phyloP scores from a whole-genome alignment of 2,888 invertebrate genomes.

The Mythimna impura region DNA sequence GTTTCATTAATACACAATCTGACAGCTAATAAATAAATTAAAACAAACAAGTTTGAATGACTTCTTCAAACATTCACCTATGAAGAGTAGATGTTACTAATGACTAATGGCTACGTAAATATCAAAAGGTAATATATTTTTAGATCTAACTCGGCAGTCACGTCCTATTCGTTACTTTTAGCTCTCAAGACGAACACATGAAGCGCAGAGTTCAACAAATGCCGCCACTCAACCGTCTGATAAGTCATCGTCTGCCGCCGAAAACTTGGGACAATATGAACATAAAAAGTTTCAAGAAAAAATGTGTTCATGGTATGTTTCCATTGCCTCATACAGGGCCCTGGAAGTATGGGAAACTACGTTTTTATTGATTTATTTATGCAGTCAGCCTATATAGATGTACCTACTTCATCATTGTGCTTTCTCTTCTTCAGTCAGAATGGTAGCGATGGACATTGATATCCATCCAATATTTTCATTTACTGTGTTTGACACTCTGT shows the following conservation, averaged over 20 bases:
- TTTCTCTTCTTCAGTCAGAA: not conserved
- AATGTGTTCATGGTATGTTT: constrained; percentile 67
- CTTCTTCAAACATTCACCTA: constrained; percentile 4
- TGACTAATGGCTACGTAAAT: constrained; percentile 28
- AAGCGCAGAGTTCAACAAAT: constrained; percentile 69
- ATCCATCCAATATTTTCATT: not conserved
- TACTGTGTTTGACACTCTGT: not conserved
- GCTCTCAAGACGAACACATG: constrained; percentile 50
- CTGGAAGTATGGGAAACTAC: not conserved
- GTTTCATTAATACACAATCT: constrained; percentile 15
- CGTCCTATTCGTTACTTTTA: constrained; percentile 56
- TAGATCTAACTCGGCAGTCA: constrained; percentile 39
- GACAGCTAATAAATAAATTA: constrained; percentile 5
- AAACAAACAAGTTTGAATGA: constrained; percentile 26
- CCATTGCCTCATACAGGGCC: constrained; percentile 62
- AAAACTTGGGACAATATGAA: constrained; percentile 78
- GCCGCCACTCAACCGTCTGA: constrained; percentile 74
- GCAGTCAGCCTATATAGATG: not conserved
- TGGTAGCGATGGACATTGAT: not conserved
- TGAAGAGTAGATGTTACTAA: constrained; percentile 4
- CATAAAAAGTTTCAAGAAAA: constrained; percentile 78
- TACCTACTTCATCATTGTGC: not conserved
- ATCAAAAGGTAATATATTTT: constrained; percentile 56
- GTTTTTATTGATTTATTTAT: not conserved
- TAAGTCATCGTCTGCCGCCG: constrained; percentile 77